Percentiles rank a stretch among this genome's conserved stretches.
phyloP scores from a whole-genome alignment of 2,797 vertebrate genomes.

The Vultur gryphus region DNA sequence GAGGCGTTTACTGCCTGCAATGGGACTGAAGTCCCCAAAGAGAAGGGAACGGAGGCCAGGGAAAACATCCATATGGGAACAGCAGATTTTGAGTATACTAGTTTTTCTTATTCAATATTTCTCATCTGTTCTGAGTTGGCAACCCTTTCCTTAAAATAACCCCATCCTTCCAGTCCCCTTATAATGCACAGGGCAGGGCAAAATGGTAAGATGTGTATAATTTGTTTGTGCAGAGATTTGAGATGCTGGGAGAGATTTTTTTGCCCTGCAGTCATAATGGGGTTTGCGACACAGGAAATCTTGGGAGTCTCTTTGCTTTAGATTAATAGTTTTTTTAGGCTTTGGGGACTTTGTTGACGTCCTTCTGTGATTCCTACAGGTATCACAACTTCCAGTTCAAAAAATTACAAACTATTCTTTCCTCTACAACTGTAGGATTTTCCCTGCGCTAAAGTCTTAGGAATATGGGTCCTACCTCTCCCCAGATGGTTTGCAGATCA shows the following conservation, averaged over 20 bases:
- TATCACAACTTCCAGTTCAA: background rate
- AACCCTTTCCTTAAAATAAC: background rate
- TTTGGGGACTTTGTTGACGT: background rate
- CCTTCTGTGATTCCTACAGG: background rate
- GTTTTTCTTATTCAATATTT: background rate
- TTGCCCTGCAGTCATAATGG: background rate
- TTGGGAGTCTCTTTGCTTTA: background rate
- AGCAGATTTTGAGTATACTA: background rate
- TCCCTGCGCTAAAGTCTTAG: background rate
- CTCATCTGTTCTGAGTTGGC: background rate
- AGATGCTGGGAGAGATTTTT: background rate
- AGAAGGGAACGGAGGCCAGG: background rate
- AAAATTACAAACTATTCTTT: background rate
- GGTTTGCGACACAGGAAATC: background rate
- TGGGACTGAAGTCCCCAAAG: background rate
- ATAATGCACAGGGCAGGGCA: rapidly evolving
- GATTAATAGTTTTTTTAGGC: background rate
- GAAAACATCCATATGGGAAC: background rate
- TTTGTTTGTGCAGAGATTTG: background rate
- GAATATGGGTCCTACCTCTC: background rate
- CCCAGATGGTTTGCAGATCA: background rate
- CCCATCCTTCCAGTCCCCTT: background rate
- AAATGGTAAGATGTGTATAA: background rate
- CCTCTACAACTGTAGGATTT: background rate
- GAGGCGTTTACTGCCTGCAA: conserved; percentile 28